Percentiles rank a stretch among this genome's conserved stretches.
phyloP scores from a whole-genome alignment of 2,797 vertebrate species.

The Ficedula albicollis region DNA sequence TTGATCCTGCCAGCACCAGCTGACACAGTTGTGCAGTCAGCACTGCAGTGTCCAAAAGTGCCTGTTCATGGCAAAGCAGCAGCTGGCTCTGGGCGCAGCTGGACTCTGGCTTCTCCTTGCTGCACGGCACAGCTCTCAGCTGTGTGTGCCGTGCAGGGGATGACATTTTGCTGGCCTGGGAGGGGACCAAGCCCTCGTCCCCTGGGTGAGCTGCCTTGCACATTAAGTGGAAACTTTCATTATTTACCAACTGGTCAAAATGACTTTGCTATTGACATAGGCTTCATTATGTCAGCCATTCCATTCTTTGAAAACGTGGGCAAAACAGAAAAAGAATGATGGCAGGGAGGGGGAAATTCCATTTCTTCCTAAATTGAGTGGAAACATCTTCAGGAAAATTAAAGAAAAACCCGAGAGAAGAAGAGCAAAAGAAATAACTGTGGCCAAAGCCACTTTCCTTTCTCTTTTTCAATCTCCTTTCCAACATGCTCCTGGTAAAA shows the following conservation, averaged over 20 bases:
- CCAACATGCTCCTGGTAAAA: constrained; percentile 82
- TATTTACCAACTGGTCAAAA: constrained; percentile 50
- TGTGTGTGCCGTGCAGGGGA: background rate
- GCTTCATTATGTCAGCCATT: constrained; percentile 63
- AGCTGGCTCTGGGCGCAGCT: background rate
- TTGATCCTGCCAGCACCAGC: background rate
- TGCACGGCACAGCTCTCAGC: background rate
- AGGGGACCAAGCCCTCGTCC: constrained; percentile 5
- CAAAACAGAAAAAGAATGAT: constrained; percentile 31
- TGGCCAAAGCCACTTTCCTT: constrained; percentile 70
- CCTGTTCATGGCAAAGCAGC: background rate
- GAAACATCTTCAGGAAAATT: constrained; percentile 65
- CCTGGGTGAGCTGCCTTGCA: constrained; percentile 14
- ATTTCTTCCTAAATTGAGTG: constrained; percentile 70
- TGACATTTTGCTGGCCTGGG: constrained; percentile 35
- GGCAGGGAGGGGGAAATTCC: constrained; percentile 59
- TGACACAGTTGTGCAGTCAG: background rate
- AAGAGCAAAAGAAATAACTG: constrained; percentile 60
- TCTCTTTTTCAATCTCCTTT: constrained; percentile 79
- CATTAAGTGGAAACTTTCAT: constrained; percentile 59
- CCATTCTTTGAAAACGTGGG: constrained; percentile 42
- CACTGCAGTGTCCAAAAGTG: background rate
- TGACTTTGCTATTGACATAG: constrained; percentile 63
- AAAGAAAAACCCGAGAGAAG: constrained; percentile 68
- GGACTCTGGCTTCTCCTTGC: background rate